These are phyloP conservation scores for Mesembrinibis cayennensis DNA, from an alignment of 2,113 vertebrate species.

Conservation along the genomic window DNA sequence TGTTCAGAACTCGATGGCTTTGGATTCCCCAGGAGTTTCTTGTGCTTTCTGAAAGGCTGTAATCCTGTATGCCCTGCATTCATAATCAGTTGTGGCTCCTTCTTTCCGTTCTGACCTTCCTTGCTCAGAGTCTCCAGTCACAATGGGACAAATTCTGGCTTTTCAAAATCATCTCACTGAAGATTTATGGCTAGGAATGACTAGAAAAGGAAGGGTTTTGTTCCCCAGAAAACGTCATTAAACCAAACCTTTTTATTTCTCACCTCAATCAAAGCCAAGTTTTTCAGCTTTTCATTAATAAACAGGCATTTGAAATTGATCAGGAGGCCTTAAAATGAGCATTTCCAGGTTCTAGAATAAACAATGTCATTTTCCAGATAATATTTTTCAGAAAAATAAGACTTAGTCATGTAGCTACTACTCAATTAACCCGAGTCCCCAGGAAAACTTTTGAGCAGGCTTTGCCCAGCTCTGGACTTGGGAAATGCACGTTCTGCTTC, in stretches of 20 bases:
- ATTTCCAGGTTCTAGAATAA: neutral
- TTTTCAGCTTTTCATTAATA: neutral
- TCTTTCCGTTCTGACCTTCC: neutral
- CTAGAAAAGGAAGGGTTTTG: neutral
- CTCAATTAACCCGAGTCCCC: neutral
- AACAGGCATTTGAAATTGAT: neutral
- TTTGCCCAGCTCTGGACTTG: neutral
- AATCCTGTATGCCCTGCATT: neutral
- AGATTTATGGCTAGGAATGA: neutral
- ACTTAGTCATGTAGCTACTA: neutral
- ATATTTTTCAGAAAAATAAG: neutral
- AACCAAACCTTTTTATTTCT: neutral
- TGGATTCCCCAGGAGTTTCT: slow-evolving; percentile 4
- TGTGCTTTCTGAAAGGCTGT: slow-evolving; percentile 9
- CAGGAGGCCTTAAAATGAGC: neutral
- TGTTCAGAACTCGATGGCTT: neutral
- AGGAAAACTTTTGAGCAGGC: neutral
- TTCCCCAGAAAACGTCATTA: neutral
- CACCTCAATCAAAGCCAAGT: neutral
- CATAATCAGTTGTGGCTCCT: neutral
- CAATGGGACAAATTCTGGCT: neutral
- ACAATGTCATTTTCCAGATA: neutral
- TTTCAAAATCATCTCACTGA: neutral
- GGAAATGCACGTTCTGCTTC: neutral
- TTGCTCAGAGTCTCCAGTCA: neutral